Conservation (phyloP, 2,888 invertebrate genomes). For the Cosmia trapezina region DNA sequence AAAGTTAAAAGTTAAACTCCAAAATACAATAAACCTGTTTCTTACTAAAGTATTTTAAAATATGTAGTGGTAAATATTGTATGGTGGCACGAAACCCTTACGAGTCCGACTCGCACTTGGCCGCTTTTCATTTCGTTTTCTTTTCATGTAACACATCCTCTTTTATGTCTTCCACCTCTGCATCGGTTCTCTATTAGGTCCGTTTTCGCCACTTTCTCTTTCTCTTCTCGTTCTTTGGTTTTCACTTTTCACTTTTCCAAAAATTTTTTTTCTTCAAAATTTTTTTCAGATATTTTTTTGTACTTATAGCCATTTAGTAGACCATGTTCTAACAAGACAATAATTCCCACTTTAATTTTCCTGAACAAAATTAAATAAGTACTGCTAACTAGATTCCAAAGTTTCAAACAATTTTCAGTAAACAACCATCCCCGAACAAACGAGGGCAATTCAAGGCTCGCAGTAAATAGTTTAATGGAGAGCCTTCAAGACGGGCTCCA, state of each 20-base stretch:
- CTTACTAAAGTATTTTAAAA: too few relatives aligned
- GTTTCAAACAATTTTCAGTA: slow-evolving; percentile 2
- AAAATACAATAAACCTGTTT: too few relatives aligned
- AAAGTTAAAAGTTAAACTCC: too few relatives aligned
- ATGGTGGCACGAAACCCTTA: too few relatives aligned
- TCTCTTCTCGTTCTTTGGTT: not conserved
- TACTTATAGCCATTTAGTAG: not conserved
- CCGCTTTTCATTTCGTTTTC: not conserved
- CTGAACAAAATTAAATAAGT: not conserved
- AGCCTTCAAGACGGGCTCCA: slow-evolving; percentile 57
- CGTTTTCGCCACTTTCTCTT: not conserved
- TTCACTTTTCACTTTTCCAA: too few relatives aligned
- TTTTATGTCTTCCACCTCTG: too few relatives aligned
- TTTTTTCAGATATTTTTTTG: not conserved
- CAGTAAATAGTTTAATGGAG: slow-evolving; percentile 75
- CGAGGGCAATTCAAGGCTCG: slow-evolving; percentile 41
- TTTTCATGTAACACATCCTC: not conserved
- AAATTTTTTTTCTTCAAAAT: not conserved
- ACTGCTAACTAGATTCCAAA: not conserved
- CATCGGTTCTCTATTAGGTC: not conserved
- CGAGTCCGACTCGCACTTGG: too few relatives aligned
- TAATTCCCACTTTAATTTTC: not conserved
- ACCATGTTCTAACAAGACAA: not conserved
- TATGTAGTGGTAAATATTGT: too few relatives aligned
- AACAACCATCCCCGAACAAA: slow-evolving; percentile 10